These are phyloP conservation scores for Trichogramma evanescens DNA, from an alignment of 2,888 invertebrate genomes.

Conservation along the genomic window DNA sequence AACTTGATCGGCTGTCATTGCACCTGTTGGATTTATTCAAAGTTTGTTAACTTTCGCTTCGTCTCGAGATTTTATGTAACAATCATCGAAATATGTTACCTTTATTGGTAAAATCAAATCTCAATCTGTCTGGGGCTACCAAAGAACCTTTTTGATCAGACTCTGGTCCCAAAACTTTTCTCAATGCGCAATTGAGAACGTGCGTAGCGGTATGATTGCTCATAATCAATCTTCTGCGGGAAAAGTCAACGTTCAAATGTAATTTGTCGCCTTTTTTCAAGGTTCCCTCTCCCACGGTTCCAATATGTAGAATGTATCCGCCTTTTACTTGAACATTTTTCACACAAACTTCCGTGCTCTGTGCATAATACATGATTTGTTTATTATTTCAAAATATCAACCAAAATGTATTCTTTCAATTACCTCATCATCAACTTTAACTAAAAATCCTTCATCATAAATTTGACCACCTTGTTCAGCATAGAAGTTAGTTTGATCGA, in stretches of 20 bases:
- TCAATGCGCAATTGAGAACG: conserved; percentile 86
- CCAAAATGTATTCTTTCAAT: conserved; percentile 6
- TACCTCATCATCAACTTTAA: conserved; percentile 71
- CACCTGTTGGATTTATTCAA: conserved; percentile 50
- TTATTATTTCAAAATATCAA: not conserved
- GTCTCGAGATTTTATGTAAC: not conserved
- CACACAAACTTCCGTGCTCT: conserved; percentile 81
- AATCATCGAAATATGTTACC: conserved; percentile 34
- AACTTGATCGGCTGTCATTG: conserved; percentile 82
- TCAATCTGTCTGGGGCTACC: conserved; percentile 91
- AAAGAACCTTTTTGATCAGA: conserved; percentile 95
- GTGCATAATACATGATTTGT: conserved; percentile 14
- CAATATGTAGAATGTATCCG: conserved; percentile 91
- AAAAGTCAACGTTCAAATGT: conserved; percentile 72
- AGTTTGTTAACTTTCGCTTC: not conserved
- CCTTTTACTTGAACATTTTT: conserved; percentile 91
- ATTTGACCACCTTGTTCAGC: conserved; percentile 99
- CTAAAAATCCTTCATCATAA: conserved; percentile 88
- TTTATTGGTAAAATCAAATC: conserved; percentile 96
- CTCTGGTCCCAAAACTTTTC: conserved; percentile 82
- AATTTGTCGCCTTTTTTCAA: conserved; percentile 81
- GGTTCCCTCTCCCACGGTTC: conserved; percentile 72
- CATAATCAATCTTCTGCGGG: conserved; percentile 87
- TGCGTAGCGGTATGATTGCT: conserved; percentile 98
- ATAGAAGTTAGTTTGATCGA: conserved; percentile 92